Conservation (phyloP, 2,113 vertebrate species). For the Xiphophorus hellerii region DNA sequence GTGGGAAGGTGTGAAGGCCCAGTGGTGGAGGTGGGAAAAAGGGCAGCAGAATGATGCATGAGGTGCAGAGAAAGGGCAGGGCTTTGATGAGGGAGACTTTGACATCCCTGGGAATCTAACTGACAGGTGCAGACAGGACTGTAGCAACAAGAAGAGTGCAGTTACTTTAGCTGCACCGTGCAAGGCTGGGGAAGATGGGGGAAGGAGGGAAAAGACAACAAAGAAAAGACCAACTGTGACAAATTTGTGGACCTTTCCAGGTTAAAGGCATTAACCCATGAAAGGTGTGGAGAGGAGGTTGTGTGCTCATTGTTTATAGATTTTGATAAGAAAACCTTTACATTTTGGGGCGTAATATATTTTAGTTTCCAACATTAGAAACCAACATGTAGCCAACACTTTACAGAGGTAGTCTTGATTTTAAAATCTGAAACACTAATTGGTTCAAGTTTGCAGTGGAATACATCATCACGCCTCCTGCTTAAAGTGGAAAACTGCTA, state of each 20-base stretch:
- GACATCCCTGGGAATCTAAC: constrained; percentile 55
- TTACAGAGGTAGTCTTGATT: no score
- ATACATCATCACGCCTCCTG: no score
- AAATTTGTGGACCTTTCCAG: constrained; percentile 56
- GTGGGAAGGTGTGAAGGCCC: constrained; percentile 10
- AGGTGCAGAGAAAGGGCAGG: constrained; percentile 9
- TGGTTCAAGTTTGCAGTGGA: no score
- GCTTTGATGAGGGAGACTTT: constrained; percentile 6
- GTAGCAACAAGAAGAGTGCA: constrained; percentile 78
- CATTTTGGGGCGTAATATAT: no score
- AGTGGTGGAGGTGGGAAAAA: not conserved
- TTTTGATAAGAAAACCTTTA: not conserved
- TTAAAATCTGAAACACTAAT: no score
- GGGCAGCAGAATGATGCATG: constrained; percentile 40
- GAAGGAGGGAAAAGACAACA: constrained; percentile 36
- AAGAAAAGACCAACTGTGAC: constrained; percentile 69
- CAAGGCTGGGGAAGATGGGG: not conserved
- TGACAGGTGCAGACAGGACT: constrained; percentile 79
- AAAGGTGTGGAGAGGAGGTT: constrained; percentile 22
- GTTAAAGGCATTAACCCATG: constrained; percentile 54
- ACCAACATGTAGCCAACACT: no score
- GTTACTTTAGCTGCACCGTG: constrained; percentile 68
- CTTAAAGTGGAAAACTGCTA: no score
- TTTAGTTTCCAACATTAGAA: not conserved
- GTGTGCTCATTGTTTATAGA: constrained; percentile 26